A percentile compares a stretch with the other conserved stretches of the same genome.
phyloP scores from a whole-genome alignment of 2,888 invertebrate genomes.

The Tridacna crocea region DNA sequence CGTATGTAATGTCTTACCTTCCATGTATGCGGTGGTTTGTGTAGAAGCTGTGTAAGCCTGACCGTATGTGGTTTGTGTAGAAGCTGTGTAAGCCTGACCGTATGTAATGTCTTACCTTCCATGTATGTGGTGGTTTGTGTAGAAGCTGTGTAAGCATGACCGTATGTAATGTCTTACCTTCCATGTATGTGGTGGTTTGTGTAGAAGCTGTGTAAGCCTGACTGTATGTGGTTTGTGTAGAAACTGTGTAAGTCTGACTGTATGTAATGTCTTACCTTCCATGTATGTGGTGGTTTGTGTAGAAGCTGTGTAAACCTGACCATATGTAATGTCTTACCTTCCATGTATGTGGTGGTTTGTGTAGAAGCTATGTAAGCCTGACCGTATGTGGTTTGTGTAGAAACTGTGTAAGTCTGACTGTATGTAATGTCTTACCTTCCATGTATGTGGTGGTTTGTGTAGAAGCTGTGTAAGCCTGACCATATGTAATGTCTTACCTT shows the following conservation, averaged over 20 bases:
- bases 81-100: slow-evolving; percentile 70
- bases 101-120: slow-evolving; percentile 67
- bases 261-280: slow-evolving; percentile 67
- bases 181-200: background rate
- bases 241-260: slow-evolving; percentile 70
- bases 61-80: slow-evolving; percentile 65
- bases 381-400: slow-evolving; percentile 65
- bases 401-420: slow-evolving; percentile 70
- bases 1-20: background rate
- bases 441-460: background rate
- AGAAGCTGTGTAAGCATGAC: background rate
- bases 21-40: background rate
- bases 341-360: background rate
- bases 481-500: background rate
- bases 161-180: background rate
- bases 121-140: background rate
- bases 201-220: background rate
- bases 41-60: background rate
- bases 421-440: slow-evolving; percentile 67
- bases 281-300: background rate
- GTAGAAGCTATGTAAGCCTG: background rate
- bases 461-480: background rate
- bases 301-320: background rate
- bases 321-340: background rate
- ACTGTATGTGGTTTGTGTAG: slow-evolving; percentile 64